Percentiles rank a stretch among this genome's conserved stretches.
These are phyloP conservation scores for Cydia pomonella DNA, from an alignment of 1,140 invertebrate species.

Conservation along the genomic window DNA sequence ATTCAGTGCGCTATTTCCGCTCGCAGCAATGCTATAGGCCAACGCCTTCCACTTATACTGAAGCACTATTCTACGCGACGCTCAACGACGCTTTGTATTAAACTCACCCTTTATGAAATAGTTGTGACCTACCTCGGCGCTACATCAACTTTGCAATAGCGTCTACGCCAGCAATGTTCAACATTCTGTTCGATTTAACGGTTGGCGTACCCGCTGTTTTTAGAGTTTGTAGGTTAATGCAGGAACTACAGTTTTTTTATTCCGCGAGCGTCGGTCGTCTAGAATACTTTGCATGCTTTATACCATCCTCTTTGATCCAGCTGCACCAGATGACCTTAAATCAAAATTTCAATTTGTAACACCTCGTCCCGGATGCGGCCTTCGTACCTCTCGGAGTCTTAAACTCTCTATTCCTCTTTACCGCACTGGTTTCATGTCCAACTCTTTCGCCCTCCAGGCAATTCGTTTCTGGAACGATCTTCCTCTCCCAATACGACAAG, in stretches of 20 bases:
- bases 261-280: too few relatives aligned
- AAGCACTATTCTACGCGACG: conserved; percentile 19
- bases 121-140: conserved; percentile 19
- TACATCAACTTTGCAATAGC: conserved; percentile 13
- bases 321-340: too few relatives aligned
- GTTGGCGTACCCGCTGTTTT: background rate
- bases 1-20: conserved; percentile 9
- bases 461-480: too few relatives aligned
- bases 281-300: too few relatives aligned
- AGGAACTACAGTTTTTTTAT: background rate
- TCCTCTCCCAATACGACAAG: too few relatives aligned
- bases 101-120: conserved; percentile 32
- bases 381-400: too few relatives aligned
- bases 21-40: background rate
- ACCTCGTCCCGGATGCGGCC: too few relatives aligned
- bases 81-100: conserved; percentile 34
- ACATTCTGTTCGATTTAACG: conserved; percentile 6
- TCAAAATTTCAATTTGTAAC: too few relatives aligned
- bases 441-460: too few relatives aligned
- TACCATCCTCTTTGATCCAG: too few relatives aligned
- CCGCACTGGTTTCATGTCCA: too few relatives aligned
- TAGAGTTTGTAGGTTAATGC: background rate
- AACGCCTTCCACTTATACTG: conserved; percentile 20
- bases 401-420: too few relatives aligned
- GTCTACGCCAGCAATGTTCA: conserved; percentile 18